Evolutionary conservation across 2,888 invertebrate species (phyloP), one percentile per base, ranked within the genome.

Genomic region (Drosophila mettleri): DNA sequence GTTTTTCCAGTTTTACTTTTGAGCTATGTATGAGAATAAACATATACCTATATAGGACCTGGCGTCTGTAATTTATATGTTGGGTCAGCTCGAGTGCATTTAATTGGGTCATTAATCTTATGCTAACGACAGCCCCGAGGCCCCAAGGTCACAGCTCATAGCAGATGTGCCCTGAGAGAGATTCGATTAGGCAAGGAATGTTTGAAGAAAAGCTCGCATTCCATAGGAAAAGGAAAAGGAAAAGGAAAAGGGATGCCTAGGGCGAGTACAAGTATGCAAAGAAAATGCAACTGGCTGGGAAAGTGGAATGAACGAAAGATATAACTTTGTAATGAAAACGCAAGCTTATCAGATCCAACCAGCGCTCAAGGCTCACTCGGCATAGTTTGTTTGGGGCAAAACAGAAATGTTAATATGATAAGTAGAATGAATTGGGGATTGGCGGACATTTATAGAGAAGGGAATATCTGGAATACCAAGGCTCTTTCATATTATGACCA

Each of bases 111-210:
- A 65, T 76, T 74, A 69, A 74, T 83, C 73, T 63, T 63, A 52
- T 70, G 81, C 62, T 74, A 67, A 54, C 76, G 81, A 68, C 78
- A 84, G 52, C 31, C 38, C 38, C 74, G 84, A 75, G 83, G 83
- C 64, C 72, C 9, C 16, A 45, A 27, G 43, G 74, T 22, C 43
- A 46, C 49, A 54, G 66, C 57, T 62, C 62, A 63, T 16, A 41
- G 12, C 27, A 41, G n/a, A 16, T 39, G 55, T 16, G 52, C 4
- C 49, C 61, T 1, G 14, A n/a, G 43, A 24, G 22, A 41, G 34
- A 45, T 20, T 38, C 22, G 38, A 34, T 46, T 43, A 31, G 24
- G 27, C 5, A 3, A 36, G 38, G 27, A 14, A 22, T 16, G 38
- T 9, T 16, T 8, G 27, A 20, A 14, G 18, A 38, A 67, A 48